Percentiles rank a stretch among this genome's conserved stretches.
These are phyloP conservation scores for Pholis gunnellus DNA, from an alignment of 2,113 vertebrate species.

Conservation along the genomic window DNA sequence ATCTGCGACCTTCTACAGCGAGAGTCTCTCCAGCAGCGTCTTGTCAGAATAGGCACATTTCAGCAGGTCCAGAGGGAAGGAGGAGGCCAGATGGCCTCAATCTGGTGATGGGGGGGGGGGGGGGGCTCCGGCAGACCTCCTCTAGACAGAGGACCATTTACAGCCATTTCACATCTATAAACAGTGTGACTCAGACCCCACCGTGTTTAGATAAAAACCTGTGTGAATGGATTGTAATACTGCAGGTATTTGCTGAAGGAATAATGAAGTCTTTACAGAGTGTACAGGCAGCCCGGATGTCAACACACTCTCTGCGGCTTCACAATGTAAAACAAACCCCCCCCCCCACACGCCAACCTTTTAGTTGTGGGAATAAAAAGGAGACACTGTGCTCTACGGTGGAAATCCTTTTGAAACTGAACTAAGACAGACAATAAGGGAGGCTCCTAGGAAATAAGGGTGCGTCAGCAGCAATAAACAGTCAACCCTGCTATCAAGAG, in stretches of 20 bases:
- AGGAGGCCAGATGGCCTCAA: constrained; percentile 75
- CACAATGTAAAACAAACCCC: constrained; percentile 16
- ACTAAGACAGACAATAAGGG: constrained; percentile 26
- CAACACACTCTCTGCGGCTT: constrained; percentile 29
- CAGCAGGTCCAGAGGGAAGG: constrained; percentile 37
- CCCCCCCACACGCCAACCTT: not conserved
- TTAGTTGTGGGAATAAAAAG: constrained; percentile 15
- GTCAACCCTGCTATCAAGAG: constrained; percentile 26
- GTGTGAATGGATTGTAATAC: constrained; percentile 1
- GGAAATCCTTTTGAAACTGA: constrained; percentile 42
- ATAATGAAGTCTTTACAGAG: not conserved
- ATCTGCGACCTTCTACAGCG: not conserved
- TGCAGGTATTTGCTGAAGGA: not conserved
- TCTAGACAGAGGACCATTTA: constrained; percentile 66
- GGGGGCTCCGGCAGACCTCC: constrained; percentile 60
- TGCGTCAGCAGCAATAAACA: constrained; percentile 42
- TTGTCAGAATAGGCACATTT: constrained; percentile 38
- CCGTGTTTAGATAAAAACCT: constrained; percentile 34
- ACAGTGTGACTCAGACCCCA: constrained; percentile 30
- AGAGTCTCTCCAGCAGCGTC: not conserved
- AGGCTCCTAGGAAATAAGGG: constrained; percentile 42
- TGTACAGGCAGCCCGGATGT: constrained; percentile 27
- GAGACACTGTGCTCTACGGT: constrained; percentile 33
- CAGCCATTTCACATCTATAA: constrained; percentile 60
- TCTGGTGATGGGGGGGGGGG: constrained; percentile 55